Evolutionary conservation across 2,113 vertebrate species (phyloP).

Genomic region (Salvelinus fontinalis): DNA sequence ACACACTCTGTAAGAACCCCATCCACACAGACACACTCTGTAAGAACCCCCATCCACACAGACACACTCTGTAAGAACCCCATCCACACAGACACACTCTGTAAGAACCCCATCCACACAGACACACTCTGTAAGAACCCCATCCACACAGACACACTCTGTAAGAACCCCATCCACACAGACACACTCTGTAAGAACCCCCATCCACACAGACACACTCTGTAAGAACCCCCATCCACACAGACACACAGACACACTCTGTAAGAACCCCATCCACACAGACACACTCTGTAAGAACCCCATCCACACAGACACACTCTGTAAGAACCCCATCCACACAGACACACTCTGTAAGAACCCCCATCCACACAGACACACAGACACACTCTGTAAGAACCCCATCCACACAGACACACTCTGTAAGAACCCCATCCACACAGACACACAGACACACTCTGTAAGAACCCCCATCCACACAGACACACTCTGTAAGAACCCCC

Average conservation of each 20-base stretch:
- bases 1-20: slow-evolving; percentile 4
- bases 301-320: neutral
- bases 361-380: too few species aligned
- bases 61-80: neutral
- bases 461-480: too few species aligned
- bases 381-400: too few species aligned
- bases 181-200: slow-evolving; percentile 4
- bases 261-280: neutral
- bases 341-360: slow-evolving; percentile 3
- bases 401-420: too few species aligned
- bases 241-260: neutral
- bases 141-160: neutral
- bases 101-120: neutral
- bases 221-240: neutral
- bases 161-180: neutral
- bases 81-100: neutral
- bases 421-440: too few species aligned
- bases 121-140: too few species aligned
- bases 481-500: too few species aligned
- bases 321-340: neutral
- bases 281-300: neutral
- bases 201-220: neutral
- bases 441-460: too few species aligned
- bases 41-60: too few species aligned
- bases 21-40: neutral